These are phyloP conservation scores for Patella ulyssiponensis DNA, from an alignment of 2,888 invertebrate species.

Conservation along the genomic window DNA sequence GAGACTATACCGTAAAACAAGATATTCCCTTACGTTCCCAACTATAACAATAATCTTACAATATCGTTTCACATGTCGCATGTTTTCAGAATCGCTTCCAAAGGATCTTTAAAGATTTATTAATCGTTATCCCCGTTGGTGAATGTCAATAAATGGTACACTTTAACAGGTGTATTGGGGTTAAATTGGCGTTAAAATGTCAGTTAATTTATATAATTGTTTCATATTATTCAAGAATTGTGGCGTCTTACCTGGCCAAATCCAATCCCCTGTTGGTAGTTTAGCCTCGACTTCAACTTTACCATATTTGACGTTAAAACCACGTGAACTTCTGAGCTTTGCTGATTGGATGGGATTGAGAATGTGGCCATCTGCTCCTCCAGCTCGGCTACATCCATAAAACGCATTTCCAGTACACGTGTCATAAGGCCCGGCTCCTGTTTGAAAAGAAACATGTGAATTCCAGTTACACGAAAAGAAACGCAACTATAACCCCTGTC, in stretches of 20 bases:
- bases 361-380: slow-evolving; percentile 45
- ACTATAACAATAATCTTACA: no score
- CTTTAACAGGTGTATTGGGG: no score
- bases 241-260: slow-evolving; percentile 78
- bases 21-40: no score
- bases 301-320: slow-evolving; percentile 79
- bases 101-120: no score
- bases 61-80: no score
- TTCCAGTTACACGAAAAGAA: neutral
- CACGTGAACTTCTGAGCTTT: slow-evolving; percentile 76
- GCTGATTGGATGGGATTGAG: slow-evolving; percentile 82
- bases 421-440: slow-evolving; percentile 48
- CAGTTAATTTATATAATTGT: no score
- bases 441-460: neutral
- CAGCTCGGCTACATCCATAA: slow-evolving; percentile 73
- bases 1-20: neutral
- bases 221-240: no score
- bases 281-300: slow-evolving; percentile 79
- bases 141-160: no score
- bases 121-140: no score
- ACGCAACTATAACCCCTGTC: no score
- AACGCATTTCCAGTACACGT: slow-evolving; percentile 64
- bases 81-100: no score
- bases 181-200: no score
- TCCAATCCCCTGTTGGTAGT: slow-evolving; percentile 82